These are phyloP conservation scores for Peromyscus nudipes DNA, from an alignment of 2,797 vertebrate genomes.

Conservation along the genomic window DNA sequence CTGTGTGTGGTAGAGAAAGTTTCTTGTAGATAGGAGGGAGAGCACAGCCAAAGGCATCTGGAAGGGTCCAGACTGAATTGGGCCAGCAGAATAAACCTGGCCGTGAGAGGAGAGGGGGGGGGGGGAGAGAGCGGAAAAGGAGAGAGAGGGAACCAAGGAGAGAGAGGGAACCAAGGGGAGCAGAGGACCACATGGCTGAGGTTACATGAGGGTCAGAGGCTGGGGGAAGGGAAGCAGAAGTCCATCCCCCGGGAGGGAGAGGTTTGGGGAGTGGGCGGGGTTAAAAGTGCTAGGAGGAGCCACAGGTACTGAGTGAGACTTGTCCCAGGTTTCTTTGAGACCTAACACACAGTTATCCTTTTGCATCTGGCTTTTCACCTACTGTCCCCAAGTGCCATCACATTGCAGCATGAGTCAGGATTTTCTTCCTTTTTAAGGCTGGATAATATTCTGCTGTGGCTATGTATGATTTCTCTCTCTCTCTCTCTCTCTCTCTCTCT, in stretches of 20 bases:
- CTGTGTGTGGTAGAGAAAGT: too few species aligned
- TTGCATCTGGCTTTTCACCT: not conserved
- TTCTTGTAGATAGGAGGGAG: not conserved
- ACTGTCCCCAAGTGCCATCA: not conserved
- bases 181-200: not conserved
- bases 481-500: rapidly evolving
- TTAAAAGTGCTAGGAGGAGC: not conserved
- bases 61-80: not conserved
- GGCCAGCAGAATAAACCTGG: not conserved
- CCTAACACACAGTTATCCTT: not conserved
- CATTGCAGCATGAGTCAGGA: not conserved
- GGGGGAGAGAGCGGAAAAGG: not conserved
- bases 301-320: not conserved
- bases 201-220: not conserved
- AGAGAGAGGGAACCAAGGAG: too few species aligned
- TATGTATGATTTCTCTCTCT: not conserved
- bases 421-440: not conserved
- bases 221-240: not conserved
- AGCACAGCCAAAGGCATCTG: too few species aligned
- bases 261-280: not conserved
- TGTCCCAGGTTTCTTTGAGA: not conserved
- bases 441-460: not conserved
- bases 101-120: not conserved
- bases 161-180: not conserved
- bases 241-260: not conserved